Conservation (phyloP, 2,888 invertebrate genomes). For the Brachyptera risi region DNA sequence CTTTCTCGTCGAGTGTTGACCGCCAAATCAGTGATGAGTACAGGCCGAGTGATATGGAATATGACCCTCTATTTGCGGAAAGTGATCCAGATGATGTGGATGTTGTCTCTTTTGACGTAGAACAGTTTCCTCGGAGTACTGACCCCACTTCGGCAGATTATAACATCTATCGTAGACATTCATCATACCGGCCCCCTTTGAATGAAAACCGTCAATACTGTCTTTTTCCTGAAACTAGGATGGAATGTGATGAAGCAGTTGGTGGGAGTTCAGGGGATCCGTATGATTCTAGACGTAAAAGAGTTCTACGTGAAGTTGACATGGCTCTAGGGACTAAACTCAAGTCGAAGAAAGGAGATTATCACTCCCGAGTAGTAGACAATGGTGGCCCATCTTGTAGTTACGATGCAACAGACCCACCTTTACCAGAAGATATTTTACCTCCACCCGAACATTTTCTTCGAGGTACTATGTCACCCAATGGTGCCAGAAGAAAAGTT, state of each 20-base stretch:
- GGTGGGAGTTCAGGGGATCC: conserved; percentile 17
- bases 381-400: conserved; percentile 23
- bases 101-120: conserved; percentile 37
- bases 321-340: conserved; percentile 27
- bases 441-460: not conserved
- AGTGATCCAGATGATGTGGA: conserved; percentile 56
- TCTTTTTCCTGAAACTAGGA: conserved; percentile 22
- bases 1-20: conserved; percentile 56
- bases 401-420: conserved; percentile 3
- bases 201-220: conserved; percentile 14
- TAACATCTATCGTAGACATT: conserved; percentile 14
- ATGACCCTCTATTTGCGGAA: conserved; percentile 60
- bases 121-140: conserved; percentile 23
- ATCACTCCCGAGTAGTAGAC: conserved; percentile 14
- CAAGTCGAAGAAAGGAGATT: conserved; percentile 30
- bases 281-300: conserved; percentile 31
- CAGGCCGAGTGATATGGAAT: conserved; percentile 51
- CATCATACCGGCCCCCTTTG: conserved; percentile 15
- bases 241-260: conserved; percentile 25
- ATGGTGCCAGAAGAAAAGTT: conserved; percentile 27
- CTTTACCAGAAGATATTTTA: not conserved
- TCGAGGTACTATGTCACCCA: not conserved
- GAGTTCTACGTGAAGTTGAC: conserved; percentile 30
- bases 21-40: conserved; percentile 39
- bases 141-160: not conserved